phyloP scores from a whole-genome alignment of 1,140 invertebrate species.

The Eriocheir sinensis region DNA sequence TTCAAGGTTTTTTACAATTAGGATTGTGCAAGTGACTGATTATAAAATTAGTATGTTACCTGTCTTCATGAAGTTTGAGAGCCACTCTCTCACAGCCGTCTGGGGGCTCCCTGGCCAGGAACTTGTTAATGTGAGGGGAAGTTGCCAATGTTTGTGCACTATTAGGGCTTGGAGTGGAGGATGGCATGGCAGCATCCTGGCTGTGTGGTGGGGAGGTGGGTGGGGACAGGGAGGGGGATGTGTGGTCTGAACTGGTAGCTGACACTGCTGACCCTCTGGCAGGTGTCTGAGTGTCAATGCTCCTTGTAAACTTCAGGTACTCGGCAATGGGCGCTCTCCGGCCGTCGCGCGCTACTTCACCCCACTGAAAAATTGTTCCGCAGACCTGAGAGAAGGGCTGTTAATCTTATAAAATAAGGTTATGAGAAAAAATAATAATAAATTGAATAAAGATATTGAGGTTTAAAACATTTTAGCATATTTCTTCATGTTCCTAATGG shows the following conservation, averaged over 20 bases:
- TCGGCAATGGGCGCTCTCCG: constrained; percentile 91
- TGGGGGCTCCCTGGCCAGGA: constrained; percentile 91
- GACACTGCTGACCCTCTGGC: constrained; percentile 80
- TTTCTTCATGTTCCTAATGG: no score
- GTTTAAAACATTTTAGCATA: no score
- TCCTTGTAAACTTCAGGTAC: constrained; percentile 86
- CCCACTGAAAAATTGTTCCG: constrained; percentile 79
- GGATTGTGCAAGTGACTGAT: not conserved
- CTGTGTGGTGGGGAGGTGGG: constrained; percentile 72
- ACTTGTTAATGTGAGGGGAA: constrained; percentile 92
- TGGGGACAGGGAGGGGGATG: constrained; percentile 85
- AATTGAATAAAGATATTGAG: no score
- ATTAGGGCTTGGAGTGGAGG: constrained; percentile 82
- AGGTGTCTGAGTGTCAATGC: constrained; percentile 92
- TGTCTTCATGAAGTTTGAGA: constrained; percentile 86
- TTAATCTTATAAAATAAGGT: not conserved
- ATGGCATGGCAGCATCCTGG: constrained; percentile 80
- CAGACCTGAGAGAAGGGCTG: not conserved
- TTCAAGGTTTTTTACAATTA: no score
- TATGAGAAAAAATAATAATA: no score
- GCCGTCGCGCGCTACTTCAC: constrained; percentile 89
- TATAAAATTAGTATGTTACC: constrained; percentile 82
- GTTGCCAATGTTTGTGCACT: constrained; percentile 84
- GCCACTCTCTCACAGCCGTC: constrained; percentile 91
- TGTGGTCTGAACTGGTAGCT: constrained; percentile 80